phyloP scores from a whole-genome alignment of 2,888 invertebrate genomes.

The Octodonta nipae region DNA sequence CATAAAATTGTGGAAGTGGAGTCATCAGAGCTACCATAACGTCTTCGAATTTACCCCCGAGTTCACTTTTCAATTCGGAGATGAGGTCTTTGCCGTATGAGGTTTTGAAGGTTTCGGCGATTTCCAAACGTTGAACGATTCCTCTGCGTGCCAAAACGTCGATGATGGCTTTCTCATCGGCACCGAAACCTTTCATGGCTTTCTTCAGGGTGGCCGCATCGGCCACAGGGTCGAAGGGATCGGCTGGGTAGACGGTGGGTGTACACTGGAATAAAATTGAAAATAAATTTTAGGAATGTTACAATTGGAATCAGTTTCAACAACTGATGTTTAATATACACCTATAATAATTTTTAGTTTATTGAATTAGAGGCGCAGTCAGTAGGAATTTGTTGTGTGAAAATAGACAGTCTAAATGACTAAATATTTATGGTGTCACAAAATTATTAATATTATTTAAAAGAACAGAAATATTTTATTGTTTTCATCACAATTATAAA shows the following conservation, averaged over 20 bases:
- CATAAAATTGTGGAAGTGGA: constrained; percentile 78
- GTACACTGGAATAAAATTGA: too few species aligned
- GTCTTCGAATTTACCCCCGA: constrained; percentile 80
- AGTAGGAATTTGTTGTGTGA: too few species aligned
- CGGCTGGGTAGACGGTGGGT: constrained; percentile 76
- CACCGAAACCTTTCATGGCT: constrained; percentile 88
- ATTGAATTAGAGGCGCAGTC: too few species aligned
- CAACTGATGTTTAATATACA: too few species aligned
- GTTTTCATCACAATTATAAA: too few species aligned
- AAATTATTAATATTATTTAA: too few species aligned
- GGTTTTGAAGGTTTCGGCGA: constrained; percentile 82
- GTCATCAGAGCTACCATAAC: constrained; percentile 84
- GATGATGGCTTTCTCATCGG: constrained; percentile 83
- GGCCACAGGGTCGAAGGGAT: constrained; percentile 70
- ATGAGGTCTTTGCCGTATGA: constrained; percentile 74
- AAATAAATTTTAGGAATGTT: too few species aligned
- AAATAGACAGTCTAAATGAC: too few species aligned
- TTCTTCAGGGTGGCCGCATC: constrained; percentile 75
- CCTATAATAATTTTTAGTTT: too few species aligned
- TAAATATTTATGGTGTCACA: too few species aligned
- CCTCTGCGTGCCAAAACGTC: constrained; percentile 78
- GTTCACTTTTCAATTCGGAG: constrained; percentile 75
- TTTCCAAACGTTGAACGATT: constrained; percentile 80
- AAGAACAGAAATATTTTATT: too few species aligned
- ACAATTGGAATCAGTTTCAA: too few species aligned